phyloP scores from a whole-genome alignment of 1,140 invertebrate genomes.

The Zophobas morio region DNA sequence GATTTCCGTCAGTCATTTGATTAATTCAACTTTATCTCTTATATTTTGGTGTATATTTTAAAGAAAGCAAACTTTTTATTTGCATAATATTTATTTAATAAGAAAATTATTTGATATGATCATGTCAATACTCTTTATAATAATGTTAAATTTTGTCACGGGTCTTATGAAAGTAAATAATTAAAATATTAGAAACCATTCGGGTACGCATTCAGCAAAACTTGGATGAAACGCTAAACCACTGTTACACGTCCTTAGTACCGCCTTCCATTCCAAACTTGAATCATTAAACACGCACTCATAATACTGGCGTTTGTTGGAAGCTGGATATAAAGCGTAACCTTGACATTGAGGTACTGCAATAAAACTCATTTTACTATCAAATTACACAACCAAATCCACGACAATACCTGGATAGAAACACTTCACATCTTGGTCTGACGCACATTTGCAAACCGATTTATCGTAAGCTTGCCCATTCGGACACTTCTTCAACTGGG shows the following conservation, averaged over 20 bases:
- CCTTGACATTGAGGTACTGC: background rate
- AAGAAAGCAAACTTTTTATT: too few relatives aligned
- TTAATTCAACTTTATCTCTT: too few relatives aligned
- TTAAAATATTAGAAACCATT: too few relatives aligned
- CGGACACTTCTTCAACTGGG: background rate
- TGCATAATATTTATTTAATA: too few relatives aligned
- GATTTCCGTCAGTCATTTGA: too few relatives aligned
- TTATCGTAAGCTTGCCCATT: slow-evolving; percentile 2
- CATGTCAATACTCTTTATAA: too few relatives aligned
- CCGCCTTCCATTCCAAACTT: background rate
- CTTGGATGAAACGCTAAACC: too few relatives aligned
- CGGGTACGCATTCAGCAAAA: background rate
- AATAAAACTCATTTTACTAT: background rate
- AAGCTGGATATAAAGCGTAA: background rate
- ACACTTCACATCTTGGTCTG: background rate
- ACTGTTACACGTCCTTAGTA: background rate
- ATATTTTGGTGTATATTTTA: too few relatives aligned
- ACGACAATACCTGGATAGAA: background rate
- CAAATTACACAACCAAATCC: background rate
- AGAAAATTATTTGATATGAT: too few relatives aligned
- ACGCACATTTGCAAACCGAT: background rate
- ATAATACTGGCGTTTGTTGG: background rate
- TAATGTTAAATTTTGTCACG: too few relatives aligned
- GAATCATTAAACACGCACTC: background rate
- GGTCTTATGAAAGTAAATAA: too few relatives aligned